phyloP scores from a whole-genome alignment of 2,888 invertebrate species.

The Erynnis tages region DNA sequence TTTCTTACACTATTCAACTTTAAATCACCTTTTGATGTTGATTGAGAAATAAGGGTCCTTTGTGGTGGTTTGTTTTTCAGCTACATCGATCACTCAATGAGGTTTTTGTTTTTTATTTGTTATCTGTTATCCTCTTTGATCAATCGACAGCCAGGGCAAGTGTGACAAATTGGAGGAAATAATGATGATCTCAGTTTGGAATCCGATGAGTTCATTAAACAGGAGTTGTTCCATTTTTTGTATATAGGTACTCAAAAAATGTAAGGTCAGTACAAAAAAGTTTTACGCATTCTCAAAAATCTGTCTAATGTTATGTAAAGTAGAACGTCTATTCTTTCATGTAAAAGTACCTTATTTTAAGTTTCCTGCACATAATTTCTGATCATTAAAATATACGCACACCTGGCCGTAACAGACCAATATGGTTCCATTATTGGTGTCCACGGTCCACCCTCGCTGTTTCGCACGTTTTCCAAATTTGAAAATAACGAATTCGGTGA shows the following conservation, averaged over 20 bases:
- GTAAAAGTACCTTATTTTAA: no score
- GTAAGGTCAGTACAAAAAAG: no score
- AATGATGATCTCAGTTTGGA: not conserved
- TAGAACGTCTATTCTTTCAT: no score
- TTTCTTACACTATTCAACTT: conserved; percentile 30
- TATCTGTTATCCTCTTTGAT: conserved; percentile 4
- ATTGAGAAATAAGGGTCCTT: conserved; percentile 22
- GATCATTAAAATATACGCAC: not conserved
- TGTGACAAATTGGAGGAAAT: conserved; percentile 19
- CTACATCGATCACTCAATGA: conserved; percentile 16
- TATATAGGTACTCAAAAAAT: no score
- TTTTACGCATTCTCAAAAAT: no score
- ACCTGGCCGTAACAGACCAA: not conserved
- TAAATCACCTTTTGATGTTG: conserved; percentile 25
- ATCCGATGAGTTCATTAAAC: no score
- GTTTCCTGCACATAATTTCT: no score
- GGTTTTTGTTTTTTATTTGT: conserved; percentile 9
- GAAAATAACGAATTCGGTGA: conserved; percentile 5
- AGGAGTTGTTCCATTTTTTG: no score
- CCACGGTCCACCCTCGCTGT: not conserved
- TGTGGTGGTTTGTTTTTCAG: conserved; percentile 25
- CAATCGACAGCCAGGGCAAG: conserved; percentile 11
- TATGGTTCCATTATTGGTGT: no score
- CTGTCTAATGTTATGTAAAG: no score
- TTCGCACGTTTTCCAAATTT: not conserved